phyloP scores from a whole-genome alignment of 2,888 invertebrate species.

The Pseudococcus longispinus region DNA sequence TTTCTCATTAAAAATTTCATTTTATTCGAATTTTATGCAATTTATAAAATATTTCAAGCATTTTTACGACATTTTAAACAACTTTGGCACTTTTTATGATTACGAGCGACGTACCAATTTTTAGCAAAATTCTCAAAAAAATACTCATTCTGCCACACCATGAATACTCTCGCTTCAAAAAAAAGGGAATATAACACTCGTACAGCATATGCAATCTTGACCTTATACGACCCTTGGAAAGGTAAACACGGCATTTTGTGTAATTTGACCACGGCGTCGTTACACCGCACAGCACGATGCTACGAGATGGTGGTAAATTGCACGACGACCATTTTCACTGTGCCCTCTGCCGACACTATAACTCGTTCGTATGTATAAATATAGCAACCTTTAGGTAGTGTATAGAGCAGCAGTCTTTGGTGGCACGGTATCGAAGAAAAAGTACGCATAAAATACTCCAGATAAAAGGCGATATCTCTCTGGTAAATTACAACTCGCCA shows the following conservation, averaged over 20 bases:
- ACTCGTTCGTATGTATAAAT: neutral
- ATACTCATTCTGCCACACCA: no score
- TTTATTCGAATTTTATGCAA: no score
- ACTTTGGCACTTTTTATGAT: no score
- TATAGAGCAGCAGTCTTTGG: neutral
- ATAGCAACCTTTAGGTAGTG: neutral
- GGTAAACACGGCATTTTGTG: neutral
- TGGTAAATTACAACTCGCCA: neutral
- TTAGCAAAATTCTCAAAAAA: no score
- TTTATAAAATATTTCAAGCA: no score
- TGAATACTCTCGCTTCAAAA: neutral
- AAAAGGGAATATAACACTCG: neutral
- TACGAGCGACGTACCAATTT: no score
- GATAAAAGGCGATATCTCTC: slow-evolving; percentile 5
- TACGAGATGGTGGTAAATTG: neutral
- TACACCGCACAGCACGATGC: no score
- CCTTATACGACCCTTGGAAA: neutral
- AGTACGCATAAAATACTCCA: neutral
- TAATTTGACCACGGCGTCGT: neutral
- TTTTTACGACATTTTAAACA: no score
- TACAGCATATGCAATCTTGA: neutral
- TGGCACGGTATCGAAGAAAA: neutral
- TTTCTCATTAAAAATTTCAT: no score
- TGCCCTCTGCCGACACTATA: neutral
- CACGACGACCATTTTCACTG: neutral